Base-by-base conservation (phyloP, 2,888 invertebrate genomes). In the Gari tellinella region DNA sequence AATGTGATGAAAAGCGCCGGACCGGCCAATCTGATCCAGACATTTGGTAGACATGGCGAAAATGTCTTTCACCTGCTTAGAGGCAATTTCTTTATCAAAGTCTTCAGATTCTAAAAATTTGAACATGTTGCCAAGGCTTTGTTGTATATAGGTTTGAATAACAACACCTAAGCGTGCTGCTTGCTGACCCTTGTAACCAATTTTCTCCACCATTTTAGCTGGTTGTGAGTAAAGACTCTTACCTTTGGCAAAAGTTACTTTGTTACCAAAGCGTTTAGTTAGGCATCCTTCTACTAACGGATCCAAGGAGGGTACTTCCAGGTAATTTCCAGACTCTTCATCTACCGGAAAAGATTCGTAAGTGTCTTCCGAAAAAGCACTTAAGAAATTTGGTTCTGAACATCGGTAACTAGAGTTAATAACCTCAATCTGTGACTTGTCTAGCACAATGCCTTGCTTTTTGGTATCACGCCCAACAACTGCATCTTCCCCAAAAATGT, bases 21-120 rank as follows among this genome's bases (percentile, higher is more conserved):
- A 10, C 40, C 72, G 43, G 1, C 68, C 62, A 45, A 72, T 45
- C 49, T 64, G 77, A 58, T 73, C 78, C 10, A 69, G 41, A 19
- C 43, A 23, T 51, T 73, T 70, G 1, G 73, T 69, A 10, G 64
- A 53, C 60, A 78, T 73, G 12, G 69, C 56, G 51, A 73, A 73
- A 53, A 61, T 66, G 45, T 70, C 65, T 49, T 70, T 65, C 0
- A 70, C 51, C 49, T 41, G 45, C 40, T 66, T 55, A 37, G 37
- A 21, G 12, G 43, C 53, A 15, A 21, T 45, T 23, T 51, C 45
- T 31, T 49, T 46, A 17, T 64, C 56, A 46, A 48, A 40, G 10
- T 56, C 23, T 8, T 55, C 45, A 26, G 21, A 26, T 2, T 49
- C 48, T 12, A 73, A 21, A 19, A 45, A 43, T 31, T 58, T 23